A percentile compares a stretch with the other conserved stretches of the same genome.
Conservation (phyloP, 2,113 vertebrate species). For the Channa argus region DNA sequence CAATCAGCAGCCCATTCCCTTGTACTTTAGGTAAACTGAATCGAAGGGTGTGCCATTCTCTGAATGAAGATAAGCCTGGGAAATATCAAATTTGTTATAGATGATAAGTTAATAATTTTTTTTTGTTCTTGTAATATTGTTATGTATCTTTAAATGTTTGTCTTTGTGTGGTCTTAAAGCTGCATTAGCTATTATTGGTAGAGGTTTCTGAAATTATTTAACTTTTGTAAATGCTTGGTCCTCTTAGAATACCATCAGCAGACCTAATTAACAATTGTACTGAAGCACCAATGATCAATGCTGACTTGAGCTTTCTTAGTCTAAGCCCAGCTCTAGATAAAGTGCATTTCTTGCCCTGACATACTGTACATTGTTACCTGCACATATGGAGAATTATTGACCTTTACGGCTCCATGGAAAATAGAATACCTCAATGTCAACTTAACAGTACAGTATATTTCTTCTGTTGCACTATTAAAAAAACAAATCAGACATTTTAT, state of each 20-base stretch:
- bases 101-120: not conserved
- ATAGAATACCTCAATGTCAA: not conserved
- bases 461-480: not conserved
- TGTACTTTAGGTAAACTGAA: slow-evolving; percentile 20
- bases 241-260: not conserved
- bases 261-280: slow-evolving; percentile 9
- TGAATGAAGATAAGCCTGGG: slow-evolving; percentile 20
- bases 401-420: not conserved
- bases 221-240: not conserved
- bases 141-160: slow-evolving; percentile 19
- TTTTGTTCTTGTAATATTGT: slow-evolving; percentile 5
- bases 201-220: slow-evolving; percentile 20
- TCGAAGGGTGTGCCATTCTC: not conserved
- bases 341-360: not conserved
- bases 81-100: not conserved
- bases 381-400: not conserved
- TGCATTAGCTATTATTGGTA: not conserved
- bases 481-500: not conserved
- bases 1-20: slow-evolving; percentile 29
- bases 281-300: not conserved
- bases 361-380: not conserved
- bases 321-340: not conserved
- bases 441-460: not conserved
- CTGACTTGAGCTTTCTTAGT: not conserved
- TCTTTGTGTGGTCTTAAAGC: slow-evolving; percentile 25